These are phyloP conservation scores for Phyllostomus hastatus DNA, from an alignment of 2,113 vertebrate species.

Conservation along the genomic window DNA sequence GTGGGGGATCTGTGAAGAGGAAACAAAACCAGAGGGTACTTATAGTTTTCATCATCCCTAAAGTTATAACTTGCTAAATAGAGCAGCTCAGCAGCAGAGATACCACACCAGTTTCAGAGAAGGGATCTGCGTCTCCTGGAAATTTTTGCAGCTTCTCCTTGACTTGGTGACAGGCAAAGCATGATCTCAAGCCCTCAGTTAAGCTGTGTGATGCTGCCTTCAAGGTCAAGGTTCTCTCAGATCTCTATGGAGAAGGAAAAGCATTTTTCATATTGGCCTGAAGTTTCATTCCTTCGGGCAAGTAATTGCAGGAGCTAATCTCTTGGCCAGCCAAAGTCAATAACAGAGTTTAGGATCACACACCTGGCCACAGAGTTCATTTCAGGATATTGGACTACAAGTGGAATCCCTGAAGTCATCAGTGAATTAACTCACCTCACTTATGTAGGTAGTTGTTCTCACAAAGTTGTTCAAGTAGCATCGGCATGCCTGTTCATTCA, in stretches of 20 bases:
- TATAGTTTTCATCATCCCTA: neutral
- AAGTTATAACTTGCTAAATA: neutral
- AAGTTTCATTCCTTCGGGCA: neutral
- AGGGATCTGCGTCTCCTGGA: neutral
- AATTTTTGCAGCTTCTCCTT: neutral
- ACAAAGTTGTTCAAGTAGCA: neutral
- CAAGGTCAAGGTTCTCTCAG: neutral
- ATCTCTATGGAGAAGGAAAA: neutral
- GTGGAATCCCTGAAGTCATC: neutral
- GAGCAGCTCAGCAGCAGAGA: neutral
- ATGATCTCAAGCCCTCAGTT: neutral
- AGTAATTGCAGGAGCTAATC: neutral
- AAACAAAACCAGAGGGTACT: neutral
- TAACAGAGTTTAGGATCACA: neutral
- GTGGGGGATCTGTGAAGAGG: neutral
- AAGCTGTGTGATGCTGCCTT: neutral
- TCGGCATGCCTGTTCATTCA: neutral
- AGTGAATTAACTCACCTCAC: neutral
- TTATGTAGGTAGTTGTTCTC: neutral
- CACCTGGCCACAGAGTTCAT: neutral
- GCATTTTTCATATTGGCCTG: neutral
- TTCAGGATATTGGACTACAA: neutral
- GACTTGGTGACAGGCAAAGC: neutral
- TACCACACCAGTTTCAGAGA: neutral
- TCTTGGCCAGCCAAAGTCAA: neutral